phyloP scores from a whole-genome alignment of 30 jellyfish, hydroid and myxozoan genomes.

The Turritopsis dohrnii region DNA sequence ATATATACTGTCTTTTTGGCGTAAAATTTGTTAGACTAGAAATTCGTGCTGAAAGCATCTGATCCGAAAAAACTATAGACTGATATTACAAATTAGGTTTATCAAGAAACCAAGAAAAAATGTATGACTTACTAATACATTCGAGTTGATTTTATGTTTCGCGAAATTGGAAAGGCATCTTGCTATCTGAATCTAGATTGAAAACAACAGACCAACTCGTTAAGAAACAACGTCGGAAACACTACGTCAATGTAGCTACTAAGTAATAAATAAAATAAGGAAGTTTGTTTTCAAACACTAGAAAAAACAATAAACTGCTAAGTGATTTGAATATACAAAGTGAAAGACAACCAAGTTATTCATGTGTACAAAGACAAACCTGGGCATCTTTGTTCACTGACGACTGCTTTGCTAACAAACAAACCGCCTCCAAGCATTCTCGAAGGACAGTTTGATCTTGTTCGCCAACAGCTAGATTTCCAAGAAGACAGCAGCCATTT shows the following conservation, averaged over 20 bases:
- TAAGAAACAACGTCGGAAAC: neutral
- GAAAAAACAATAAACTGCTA: too few species aligned
- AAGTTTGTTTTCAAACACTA: too few species aligned
- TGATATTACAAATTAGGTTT: too few species aligned
- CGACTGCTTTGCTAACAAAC: conserved; percentile 36
- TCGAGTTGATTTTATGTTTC: conserved; percentile 38
- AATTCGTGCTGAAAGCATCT: neutral
- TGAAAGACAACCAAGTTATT: neutral
- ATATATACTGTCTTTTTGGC: too few species aligned
- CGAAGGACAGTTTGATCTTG: conserved; percentile 68
- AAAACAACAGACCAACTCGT: neutral
- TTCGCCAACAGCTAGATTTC: conserved; percentile 66
- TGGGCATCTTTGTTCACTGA: conserved; percentile 49
- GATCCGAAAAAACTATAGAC: too few species aligned
- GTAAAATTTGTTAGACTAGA: neutral
- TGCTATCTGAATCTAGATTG: conserved; percentile 46
- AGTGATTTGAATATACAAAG: too few species aligned
- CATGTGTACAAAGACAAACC: conserved; percentile 17
- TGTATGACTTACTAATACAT: conserved; percentile 26
- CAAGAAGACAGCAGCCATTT: conserved; percentile 61
- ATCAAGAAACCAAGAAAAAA: neutral
- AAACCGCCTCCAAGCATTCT: conserved; percentile 54
- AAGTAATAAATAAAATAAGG: too few species aligned
- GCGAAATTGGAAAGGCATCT: conserved; percentile 58
- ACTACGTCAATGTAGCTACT: too few species aligned